Conservation (phyloP, 2,888 invertebrate species). For the Dione vanillae region DNA sequence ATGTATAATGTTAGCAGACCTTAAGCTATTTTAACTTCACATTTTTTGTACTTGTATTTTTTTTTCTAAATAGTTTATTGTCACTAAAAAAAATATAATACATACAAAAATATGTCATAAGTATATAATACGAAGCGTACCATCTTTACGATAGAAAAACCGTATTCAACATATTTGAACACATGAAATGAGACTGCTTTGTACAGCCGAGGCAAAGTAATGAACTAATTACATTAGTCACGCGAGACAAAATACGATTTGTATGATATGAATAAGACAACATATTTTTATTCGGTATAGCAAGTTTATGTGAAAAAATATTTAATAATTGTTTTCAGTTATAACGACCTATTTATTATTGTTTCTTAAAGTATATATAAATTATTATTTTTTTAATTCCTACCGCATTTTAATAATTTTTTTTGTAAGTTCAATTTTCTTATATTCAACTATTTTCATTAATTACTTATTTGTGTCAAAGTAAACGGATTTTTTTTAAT, state of each 20-base stretch:
- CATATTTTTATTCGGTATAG: constrained; percentile 1
- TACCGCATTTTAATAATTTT: too few species aligned
- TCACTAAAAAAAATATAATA: too few species aligned
- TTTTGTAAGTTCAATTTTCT: too few species aligned
- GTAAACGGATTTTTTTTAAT: not conserved
- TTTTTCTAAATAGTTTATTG: not conserved
- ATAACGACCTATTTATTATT: too few species aligned
- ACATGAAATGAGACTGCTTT: constrained; percentile 64
- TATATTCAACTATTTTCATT: not conserved
- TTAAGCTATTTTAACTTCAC: too few species aligned
- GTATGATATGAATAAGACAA: constrained; percentile 35
- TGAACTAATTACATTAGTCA: constrained; percentile 81
- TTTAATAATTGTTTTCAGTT: not conserved
- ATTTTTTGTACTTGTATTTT: too few species aligned
- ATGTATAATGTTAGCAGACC: too few species aligned
- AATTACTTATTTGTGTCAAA: not conserved
- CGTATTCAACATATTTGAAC: constrained; percentile 72
- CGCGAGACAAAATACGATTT: constrained; percentile 65
- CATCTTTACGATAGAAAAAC: constrained; percentile 55
- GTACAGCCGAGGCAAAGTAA: constrained; percentile 67
- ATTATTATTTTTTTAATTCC: too few species aligned
- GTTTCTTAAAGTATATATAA: too few species aligned
- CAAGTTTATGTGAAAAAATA: not conserved
- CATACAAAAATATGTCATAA: too few species aligned
- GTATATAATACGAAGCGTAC: not conserved